These are phyloP conservation scores for Eristalis tenax DNA, from an alignment of 2,888 invertebrate genomes.

Conservation along the genomic window DNA sequence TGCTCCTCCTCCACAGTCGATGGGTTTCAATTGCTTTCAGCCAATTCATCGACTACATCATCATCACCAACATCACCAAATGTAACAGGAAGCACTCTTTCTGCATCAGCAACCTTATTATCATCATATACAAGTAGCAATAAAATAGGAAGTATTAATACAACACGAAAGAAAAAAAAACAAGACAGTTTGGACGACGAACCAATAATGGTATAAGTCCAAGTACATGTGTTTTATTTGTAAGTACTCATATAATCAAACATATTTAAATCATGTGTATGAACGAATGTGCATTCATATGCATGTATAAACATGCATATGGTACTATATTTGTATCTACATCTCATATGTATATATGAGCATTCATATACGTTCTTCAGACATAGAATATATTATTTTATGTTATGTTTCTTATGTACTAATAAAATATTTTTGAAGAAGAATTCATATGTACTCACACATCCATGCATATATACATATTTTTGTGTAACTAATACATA, in stretches of 20 bases:
- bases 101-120: conserved; percentile 48
- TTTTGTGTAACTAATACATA: no score
- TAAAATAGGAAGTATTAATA: conserved; percentile 73
- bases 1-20: conserved; percentile 31
- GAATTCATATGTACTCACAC: background rate
- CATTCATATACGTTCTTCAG: background rate
- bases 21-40: conserved; percentile 52
- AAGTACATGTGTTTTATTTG: background rate
- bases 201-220: conserved; percentile 75
- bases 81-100: conserved; percentile 40
- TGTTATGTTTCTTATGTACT: background rate
- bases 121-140: conserved; percentile 65
- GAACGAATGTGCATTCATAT: background rate
- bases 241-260: background rate
- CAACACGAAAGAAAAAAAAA: conserved; percentile 73
- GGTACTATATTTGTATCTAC: background rate
- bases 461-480: background rate
- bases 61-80: conserved; percentile 55
- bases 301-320: background rate
- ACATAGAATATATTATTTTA: background rate
- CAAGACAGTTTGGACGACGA: conserved; percentile 75
- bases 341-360: background rate
- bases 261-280: background rate
- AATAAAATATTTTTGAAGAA: background rate
- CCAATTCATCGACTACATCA: conserved; percentile 32